Percentiles rank a stretch among this genome's conserved stretches.
These are phyloP conservation scores for Emydura subglobosa DNA, from an alignment of 2,113 vertebrate genomes.

Conservation along the genomic window DNA sequence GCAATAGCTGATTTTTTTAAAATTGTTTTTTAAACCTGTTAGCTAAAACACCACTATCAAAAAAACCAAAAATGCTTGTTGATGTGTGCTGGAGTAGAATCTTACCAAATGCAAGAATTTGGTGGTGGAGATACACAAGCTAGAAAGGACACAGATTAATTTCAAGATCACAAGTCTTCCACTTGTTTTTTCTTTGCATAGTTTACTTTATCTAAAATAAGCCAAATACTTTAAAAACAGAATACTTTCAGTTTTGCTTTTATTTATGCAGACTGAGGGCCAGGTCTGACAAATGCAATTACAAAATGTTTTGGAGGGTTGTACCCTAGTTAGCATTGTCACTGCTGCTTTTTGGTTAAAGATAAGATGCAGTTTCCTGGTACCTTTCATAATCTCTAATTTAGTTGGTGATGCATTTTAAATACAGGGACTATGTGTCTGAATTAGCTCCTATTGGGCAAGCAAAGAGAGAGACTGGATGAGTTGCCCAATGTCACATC, in stretches of 20 bases:
- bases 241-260: neutral
- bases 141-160: neutral
- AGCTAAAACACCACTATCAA: neutral
- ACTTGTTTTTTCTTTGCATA: neutral
- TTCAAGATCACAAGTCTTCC: neutral
- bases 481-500: fast-evolving
- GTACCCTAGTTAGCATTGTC: neutral
- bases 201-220: neutral
- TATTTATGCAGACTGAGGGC: neutral
- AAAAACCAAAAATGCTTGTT: neutral
- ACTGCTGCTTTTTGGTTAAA: neutral
- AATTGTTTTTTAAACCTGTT: neutral
- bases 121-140: neutral
- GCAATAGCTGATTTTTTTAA: neutral
- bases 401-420: neutral
- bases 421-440: neutral
- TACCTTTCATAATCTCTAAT: neutral
- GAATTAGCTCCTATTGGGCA: too few species aligned
- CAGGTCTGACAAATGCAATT: neutral
- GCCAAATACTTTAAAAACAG: neutral
- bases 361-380: neutral
- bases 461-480: neutral
- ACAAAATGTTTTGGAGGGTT: neutral
- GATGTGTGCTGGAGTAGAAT: neutral
- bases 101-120: neutral